These are phyloP conservation scores for Octonoba sinensis DNA, from an alignment of 2,888 invertebrate species.

Conservation along the genomic window DNA sequence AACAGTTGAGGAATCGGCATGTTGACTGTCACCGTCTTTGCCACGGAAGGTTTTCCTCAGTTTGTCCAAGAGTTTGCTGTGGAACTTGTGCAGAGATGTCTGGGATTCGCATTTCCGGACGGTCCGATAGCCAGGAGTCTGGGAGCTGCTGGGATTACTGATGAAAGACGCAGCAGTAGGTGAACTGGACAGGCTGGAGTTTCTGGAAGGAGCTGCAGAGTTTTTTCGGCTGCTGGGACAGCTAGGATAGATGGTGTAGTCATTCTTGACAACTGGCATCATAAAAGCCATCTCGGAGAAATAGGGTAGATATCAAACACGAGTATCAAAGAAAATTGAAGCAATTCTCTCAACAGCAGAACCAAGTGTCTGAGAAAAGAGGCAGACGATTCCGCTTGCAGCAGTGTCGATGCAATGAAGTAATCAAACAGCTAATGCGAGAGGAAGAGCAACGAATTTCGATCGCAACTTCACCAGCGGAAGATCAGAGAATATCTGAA, in stretches of 20 bases:
- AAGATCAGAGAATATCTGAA: slow-evolving; percentile 21
- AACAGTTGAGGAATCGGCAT: slow-evolving; percentile 5
- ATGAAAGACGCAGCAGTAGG: slow-evolving; percentile 53
- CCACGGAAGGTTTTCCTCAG: slow-evolving; percentile 80
- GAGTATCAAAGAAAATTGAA: background rate
- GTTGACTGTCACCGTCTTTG: slow-evolving; percentile 68
- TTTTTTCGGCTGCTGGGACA: slow-evolving; percentile 75
- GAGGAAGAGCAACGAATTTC: background rate
- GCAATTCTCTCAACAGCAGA: background rate
- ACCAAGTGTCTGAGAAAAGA: background rate
- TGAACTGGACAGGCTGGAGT: slow-evolving; percentile 72
- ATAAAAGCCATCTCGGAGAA: slow-evolving; percentile 85
- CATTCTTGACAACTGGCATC: slow-evolving; percentile 95
- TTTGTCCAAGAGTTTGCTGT: slow-evolving; percentile 84
- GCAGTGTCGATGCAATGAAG: background rate
- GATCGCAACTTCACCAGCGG: background rate
- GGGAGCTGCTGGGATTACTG: slow-evolving; percentile 50
- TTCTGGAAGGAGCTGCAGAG: slow-evolving; percentile 26
- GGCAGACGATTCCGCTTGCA: background rate
- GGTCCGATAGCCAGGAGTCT: slow-evolving; percentile 28
- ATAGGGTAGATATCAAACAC: background rate
- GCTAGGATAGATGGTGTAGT: slow-evolving; percentile 89
- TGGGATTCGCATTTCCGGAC: slow-evolving; percentile 71
- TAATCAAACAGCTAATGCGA: background rate
- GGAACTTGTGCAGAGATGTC: slow-evolving; percentile 81